Conservation (phyloP, 2,797 vertebrate genomes). For the Dicrostonyx torquatus region DNA sequence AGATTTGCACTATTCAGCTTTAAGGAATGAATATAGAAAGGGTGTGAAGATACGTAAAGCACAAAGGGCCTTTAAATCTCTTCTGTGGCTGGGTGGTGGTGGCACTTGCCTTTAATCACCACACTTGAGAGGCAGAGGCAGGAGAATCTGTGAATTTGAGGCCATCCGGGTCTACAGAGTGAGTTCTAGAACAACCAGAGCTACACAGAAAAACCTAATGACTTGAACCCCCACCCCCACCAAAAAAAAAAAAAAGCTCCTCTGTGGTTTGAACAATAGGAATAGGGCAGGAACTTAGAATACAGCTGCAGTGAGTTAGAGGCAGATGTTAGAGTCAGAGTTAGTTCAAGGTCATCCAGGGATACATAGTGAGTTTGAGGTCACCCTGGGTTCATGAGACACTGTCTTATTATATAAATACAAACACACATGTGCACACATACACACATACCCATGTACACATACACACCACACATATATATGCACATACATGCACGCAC, state of each 20-base stretch:
- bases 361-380: not conserved
- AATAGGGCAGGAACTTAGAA: not conserved
- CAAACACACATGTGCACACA: not conserved
- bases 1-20: not conserved
- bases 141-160: not conserved
- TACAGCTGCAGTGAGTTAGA: not conserved
- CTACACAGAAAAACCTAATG: not conserved
- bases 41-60: not conserved
- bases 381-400: not conserved
- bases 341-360: not conserved
- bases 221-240: not conserved
- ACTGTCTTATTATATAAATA: not conserved
- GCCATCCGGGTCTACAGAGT: not conserved
- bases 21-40: not conserved
- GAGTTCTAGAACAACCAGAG: not conserved
- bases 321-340: not conserved
- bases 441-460: not conserved
- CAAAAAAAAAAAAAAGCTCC: not conserved
- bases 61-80: not conserved
- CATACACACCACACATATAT: not conserved
- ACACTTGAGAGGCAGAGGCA: not conserved
- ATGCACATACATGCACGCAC: not conserved
- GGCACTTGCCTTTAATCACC: rapidly evolving
- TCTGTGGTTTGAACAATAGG: constrained; percentile 14
- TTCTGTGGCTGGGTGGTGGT: not conserved